Base-by-base conservation (phyloP, 2,113 vertebrate genomes). In the Clarias macrocephalus region DNA sequence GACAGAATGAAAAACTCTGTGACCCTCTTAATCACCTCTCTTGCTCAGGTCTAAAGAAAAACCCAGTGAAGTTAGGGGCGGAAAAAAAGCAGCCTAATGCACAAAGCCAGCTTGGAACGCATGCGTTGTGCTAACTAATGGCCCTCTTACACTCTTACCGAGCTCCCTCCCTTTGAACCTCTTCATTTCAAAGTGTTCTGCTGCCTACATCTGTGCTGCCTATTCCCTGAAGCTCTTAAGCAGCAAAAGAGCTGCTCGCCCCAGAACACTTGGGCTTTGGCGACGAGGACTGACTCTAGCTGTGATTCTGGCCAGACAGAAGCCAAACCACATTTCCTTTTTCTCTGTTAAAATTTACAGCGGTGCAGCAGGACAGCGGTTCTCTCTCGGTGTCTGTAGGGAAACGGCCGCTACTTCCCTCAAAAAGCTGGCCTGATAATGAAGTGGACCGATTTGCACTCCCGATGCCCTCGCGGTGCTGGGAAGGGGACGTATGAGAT, bases 241-340 rank as follows among this genome's bases (percentile, higher is more conserved):
- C 72, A 85, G 89, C 56, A 25, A 84, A 66, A 85, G 85, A 81
- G 77, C 83, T 52, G 68, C 52, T 82, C 75, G 81, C 23, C n/a
- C 80, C 84, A 57, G 19, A 84, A 89, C 83, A 73, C 54, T 52
- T 52, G 13, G 28, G 72, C 65, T 85, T 89, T 82, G 81, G 82
- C 82, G 77, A 65, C 48, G 25, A 81, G 85, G 52, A n/a, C 72
- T 83, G 85, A 76, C 91, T 86, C 16, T 79, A 82, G 23, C 76
- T 65, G 56, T 25, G 84, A 89, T 23, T 70, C 75, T 52, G 59
- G 87, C 82, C 86, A 86, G 87, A 89, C 48, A 88, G 82, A 87
- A 91, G 91, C 91, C 92, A 93, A 91, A 94, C 92, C 92, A 85
- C 89, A 90, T 82, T 92, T 93, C 88, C 91, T 89, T 88, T 88